phyloP scores from a whole-genome alignment of 1,140 invertebrate species.

The Epicauta chinensis region DNA sequence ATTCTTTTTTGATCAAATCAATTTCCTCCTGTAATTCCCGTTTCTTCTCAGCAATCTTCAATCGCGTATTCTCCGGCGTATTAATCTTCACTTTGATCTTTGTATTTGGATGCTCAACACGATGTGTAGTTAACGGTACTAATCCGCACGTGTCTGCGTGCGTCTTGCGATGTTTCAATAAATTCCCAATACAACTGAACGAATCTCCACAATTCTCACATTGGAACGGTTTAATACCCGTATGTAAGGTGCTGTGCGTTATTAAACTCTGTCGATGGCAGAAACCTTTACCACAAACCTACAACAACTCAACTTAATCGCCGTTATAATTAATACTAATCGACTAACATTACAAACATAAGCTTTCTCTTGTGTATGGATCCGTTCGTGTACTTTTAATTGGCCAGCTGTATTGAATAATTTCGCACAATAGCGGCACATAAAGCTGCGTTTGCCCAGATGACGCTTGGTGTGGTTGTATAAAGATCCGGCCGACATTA shows the following conservation, averaged over 20 bases:
- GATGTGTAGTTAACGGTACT: conserved; percentile 28
- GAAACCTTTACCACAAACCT: conserved; percentile 50
- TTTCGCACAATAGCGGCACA: conserved; percentile 46
- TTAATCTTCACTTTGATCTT: conserved; percentile 31
- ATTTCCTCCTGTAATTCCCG: conserved; percentile 7
- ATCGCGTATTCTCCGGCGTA: conserved; percentile 25
- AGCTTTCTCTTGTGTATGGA: conserved; percentile 47
- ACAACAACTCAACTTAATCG: conserved; percentile 28
- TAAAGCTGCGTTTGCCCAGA: conserved; percentile 43
- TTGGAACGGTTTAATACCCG: conserved; percentile 44
- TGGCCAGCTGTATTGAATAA: conserved; percentile 36
- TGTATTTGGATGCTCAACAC: conserved; percentile 27
- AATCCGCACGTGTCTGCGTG: conserved; percentile 42
- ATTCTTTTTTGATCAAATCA: conserved; percentile 9
- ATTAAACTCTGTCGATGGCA: conserved; percentile 47
- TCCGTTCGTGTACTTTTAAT: conserved; percentile 40
- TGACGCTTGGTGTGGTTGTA: conserved; percentile 44
- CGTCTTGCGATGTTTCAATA: conserved; percentile 43
- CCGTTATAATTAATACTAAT: neutral
- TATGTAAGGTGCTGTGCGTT: conserved; percentile 48
- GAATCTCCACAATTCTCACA: conserved; percentile 41
- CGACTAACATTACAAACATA: conserved; percentile 45
- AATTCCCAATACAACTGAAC: conserved; percentile 44
- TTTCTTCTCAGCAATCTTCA: conserved; percentile 5
- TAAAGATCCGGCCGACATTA: conserved; percentile 39